Evolutionary conservation across 2,113 vertebrate species (phyloP).

Genomic region (Brachyhypopomus gauderio): DNA sequence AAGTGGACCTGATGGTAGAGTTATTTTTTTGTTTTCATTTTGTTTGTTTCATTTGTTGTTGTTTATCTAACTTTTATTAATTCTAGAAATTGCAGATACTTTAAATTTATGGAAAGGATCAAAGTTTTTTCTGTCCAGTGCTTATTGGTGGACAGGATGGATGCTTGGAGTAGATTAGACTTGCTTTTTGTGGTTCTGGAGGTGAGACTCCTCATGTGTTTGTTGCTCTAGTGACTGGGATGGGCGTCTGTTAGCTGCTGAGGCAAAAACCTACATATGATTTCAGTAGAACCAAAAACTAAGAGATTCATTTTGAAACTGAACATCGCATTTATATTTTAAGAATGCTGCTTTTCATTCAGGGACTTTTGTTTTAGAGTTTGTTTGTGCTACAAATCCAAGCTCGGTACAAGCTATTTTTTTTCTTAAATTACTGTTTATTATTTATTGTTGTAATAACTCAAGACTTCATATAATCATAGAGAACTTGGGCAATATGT

Average conservation of each 20-base stretch:
- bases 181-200: slow-evolving; percentile 3
- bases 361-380: slow-evolving; percentile 32
- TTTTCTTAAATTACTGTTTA: neutral
- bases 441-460: neutral
- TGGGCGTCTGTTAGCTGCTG: slow-evolving; percentile 38
- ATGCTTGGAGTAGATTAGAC: neutral
- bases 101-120: neutral
- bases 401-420: neutral
- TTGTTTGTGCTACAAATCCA: neutral
- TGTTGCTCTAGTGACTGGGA: slow-evolving; percentile 30
- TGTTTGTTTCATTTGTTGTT: neutral
- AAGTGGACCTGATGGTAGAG: neutral
- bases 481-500: slow-evolving; percentile 25
- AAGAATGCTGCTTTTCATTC: slow-evolving; percentile 41
- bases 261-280: slow-evolving; percentile 34
- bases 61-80: neutral
- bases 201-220: neutral
- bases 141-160: slow-evolving; percentile 1
- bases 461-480: slow-evolving; percentile 9
- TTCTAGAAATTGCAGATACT: neutral
- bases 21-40: neutral
- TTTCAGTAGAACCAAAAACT: slow-evolving; percentile 41
- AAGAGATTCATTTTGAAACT: slow-evolving; percentile 9
- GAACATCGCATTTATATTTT: slow-evolving; percentile 38
- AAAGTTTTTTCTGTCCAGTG: slow-evolving; percentile 14